phyloP scores from a whole-genome alignment of 2,113 vertebrate species.

The Chionodraco myersi region DNA sequence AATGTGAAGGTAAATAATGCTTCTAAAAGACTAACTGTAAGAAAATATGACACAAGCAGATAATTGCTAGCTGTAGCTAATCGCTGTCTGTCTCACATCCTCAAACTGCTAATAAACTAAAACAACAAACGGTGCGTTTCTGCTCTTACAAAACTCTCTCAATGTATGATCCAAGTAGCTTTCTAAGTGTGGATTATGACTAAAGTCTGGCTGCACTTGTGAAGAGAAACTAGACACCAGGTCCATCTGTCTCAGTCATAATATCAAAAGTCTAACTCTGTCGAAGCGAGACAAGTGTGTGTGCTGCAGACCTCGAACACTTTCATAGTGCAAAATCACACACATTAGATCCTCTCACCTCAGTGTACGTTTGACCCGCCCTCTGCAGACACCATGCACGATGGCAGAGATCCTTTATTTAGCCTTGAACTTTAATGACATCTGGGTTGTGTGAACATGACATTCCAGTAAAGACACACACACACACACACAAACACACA shows the following conservation, averaged over 20 bases:
- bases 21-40: not conserved
- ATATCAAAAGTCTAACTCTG: not conserved
- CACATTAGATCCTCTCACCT: not conserved
- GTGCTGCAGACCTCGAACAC: not conserved
- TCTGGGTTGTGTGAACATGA: slow-evolving; percentile 19
- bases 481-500: not conserved
- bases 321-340: not conserved
- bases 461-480: slow-evolving; percentile 35
- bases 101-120: not conserved
- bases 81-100: not conserved
- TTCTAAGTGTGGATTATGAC: slow-evolving; percentile 3
- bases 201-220: not conserved
- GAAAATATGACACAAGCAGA: not conserved
- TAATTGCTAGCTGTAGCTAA: not conserved
- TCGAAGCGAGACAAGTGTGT: slow-evolving; percentile 4
- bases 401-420: slow-evolving; percentile 72
- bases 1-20: not conserved
- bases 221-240: not conserved
- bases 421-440: slow-evolving; percentile 73
- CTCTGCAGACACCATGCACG: slow-evolving; percentile 21
- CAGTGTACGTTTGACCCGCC: not conserved
- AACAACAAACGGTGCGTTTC: not conserved
- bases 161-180: not conserved
- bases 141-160: not conserved
- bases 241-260: not conserved